Conservation (phyloP, 2,888 invertebrate genomes). For the Crossocerus cetratus region DNA sequence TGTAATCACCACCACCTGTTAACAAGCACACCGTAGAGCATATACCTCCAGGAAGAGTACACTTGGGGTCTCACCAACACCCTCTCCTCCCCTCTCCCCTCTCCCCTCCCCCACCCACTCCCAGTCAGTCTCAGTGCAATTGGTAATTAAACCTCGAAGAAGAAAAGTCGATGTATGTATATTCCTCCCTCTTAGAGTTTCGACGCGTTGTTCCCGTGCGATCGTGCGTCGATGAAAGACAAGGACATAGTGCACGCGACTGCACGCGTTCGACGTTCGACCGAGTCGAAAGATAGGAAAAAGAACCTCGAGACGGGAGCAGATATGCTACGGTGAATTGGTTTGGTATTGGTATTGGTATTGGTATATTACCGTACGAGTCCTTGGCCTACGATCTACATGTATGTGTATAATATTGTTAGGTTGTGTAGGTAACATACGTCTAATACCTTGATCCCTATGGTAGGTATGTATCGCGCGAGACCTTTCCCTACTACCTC, state of each 20-base stretch:
- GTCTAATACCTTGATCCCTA: constrained; percentile 65
- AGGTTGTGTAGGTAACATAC: neutral
- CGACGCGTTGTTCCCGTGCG: too few relatives aligned
- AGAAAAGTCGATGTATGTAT: too few relatives aligned
- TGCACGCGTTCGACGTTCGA: too few relatives aligned
- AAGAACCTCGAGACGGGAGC: neutral
- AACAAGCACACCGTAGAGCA: constrained; percentile 66
- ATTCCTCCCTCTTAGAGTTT: too few relatives aligned
- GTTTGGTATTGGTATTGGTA: constrained; percentile 20
- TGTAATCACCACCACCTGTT: constrained; percentile 76
- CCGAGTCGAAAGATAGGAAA: neutral
- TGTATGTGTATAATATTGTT: constrained; percentile 2
- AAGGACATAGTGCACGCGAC: constrained; percentile 5
- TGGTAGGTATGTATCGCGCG: constrained; percentile 60
- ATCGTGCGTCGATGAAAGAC: neutral
- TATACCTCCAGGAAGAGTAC: neutral
- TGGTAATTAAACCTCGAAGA: too few relatives aligned
- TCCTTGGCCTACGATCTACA: constrained; percentile 24
- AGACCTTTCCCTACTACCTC: constrained; percentile 51
- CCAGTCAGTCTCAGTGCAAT: too few relatives aligned
- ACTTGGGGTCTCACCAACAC: neutral
- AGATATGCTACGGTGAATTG: constrained; percentile 5
- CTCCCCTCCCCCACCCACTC: neutral
- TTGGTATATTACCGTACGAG: constrained; percentile 40
- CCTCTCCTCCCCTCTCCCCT: neutral